Evolutionary conservation across 2,888 invertebrate genomes (phyloP).

Genomic region (Sinohyriopsis cumingii): DNA sequence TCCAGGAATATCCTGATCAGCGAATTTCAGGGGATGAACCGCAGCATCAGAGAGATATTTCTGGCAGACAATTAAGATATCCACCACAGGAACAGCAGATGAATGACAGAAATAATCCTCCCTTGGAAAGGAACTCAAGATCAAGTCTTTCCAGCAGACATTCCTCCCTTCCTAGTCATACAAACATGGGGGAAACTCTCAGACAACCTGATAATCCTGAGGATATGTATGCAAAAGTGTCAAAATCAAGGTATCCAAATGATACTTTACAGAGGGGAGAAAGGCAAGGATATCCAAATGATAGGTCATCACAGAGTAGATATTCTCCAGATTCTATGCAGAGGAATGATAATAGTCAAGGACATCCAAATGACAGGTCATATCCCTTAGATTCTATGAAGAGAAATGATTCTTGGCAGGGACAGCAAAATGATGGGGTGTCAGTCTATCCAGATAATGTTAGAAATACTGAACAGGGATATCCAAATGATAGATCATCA

Average conservation of each 20-base stretch:
- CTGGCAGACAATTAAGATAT: neutral
- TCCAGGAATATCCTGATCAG: neutral
- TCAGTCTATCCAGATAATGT: too few relatives aligned
- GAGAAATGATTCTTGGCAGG: conserved; percentile 1
- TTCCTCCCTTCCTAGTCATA: too few relatives aligned
- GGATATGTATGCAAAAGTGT: too few relatives aligned
- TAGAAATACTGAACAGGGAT: neutral
- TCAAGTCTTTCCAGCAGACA: too few relatives aligned
- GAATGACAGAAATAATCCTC: conserved; percentile 1
- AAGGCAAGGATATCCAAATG: conserved; percentile 19
- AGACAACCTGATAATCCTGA: too few relatives aligned
- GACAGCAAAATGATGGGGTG: too few relatives aligned
- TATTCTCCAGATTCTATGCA: too few relatives aligned
- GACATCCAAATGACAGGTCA: conserved; percentile 10
- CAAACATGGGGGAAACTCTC: too few relatives aligned
- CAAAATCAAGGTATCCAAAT: conserved; percentile 12
- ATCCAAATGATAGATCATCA: conserved; percentile 32
- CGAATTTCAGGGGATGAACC: conserved; percentile 2
- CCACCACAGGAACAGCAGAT: conserved; percentile 3
- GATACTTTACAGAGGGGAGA: conserved; percentile 15
- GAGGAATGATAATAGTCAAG: neutral
- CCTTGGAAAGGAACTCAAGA: neutral
- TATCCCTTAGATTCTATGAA: conserved; percentile 10
- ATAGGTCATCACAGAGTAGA: conserved; percentile 18
- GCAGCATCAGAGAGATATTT: neutral